phyloP scores from a whole-genome alignment of 2,797 vertebrate genomes.

The Pristis pectinata region DNA sequence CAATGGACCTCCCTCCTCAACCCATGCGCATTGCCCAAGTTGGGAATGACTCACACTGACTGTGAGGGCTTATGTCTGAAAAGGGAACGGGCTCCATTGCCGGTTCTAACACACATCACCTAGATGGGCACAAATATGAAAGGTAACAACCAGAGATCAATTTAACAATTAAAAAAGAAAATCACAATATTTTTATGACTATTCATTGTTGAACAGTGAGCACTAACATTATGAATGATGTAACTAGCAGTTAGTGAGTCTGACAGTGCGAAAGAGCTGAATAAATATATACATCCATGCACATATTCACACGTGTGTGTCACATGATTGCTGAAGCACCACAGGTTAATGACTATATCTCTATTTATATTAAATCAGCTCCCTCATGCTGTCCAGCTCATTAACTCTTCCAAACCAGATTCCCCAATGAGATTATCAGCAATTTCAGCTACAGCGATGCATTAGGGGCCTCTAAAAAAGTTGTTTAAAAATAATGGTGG shows the following conservation, averaged over 20 bases:
- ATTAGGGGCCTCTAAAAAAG: slow-evolving; percentile 25
- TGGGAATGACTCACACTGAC: neutral
- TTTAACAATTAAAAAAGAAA: too few relatives aligned
- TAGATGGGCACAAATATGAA: neutral
- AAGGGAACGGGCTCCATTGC: neutral
- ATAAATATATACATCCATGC: neutral
- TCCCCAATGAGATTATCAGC: slow-evolving; percentile 28
- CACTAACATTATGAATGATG: neutral
- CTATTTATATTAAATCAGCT: slow-evolving; percentile 35
- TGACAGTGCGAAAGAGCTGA: neutral
- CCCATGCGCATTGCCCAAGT: neutral
- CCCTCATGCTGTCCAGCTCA: slow-evolving; percentile 25
- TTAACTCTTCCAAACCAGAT: slow-evolving; percentile 24
- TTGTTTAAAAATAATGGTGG: neutral
- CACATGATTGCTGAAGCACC: slow-evolving; percentile 10
- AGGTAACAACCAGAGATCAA: neutral
- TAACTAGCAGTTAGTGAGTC: neutral
- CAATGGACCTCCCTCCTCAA: neutral
- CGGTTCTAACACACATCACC: neutral
- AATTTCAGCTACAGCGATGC: slow-evolving; percentile 5
- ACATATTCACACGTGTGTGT: neutral
- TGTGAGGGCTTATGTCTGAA: neutral
- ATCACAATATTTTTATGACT: neutral
- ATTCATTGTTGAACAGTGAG: neutral
- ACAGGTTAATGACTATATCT: slow-evolving; percentile 30